Evolutionary conservation across 2,888 invertebrate species (phyloP).

Genomic region (Tetramorium bicarinatum): DNA sequence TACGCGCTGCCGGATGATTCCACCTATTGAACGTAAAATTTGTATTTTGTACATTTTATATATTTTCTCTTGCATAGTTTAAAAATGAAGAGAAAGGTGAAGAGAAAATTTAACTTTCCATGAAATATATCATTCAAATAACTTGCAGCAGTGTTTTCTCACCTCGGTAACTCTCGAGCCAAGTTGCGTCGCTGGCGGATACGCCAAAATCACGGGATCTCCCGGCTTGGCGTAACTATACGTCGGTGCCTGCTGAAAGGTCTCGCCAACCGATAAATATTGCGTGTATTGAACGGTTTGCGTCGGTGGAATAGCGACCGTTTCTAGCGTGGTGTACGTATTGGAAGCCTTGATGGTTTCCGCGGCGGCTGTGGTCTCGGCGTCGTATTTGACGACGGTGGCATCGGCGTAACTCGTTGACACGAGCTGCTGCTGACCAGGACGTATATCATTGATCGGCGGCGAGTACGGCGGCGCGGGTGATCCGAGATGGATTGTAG

Average conservation of each 20-base stretch:
- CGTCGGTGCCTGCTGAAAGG: slow-evolving; percentile 78
- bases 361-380: slow-evolving; percentile 81
- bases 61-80: neutral
- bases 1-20: slow-evolving; percentile 88
- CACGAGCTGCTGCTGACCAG: slow-evolving; percentile 81
- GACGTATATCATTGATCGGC: slow-evolving; percentile 82
- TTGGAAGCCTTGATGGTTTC: slow-evolving; percentile 81
- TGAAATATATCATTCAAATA: neutral
- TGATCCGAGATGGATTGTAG: slow-evolving; percentile 85
- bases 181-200: slow-evolving; percentile 78
- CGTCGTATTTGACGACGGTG: slow-evolving; percentile 83
- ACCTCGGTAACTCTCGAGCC: slow-evolving; percentile 80
- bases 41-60: neutral
- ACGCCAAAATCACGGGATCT: slow-evolving; percentile 79
- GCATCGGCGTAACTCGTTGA: slow-evolving; percentile 53
- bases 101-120: neutral
- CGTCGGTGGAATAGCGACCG: slow-evolving; percentile 88
- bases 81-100: neutral
- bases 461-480: slow-evolving; percentile 85
- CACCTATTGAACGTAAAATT: slow-evolving; percentile 70
- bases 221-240: slow-evolving; percentile 82
- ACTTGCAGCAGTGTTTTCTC: neutral
- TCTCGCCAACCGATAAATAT: slow-evolving; percentile 80
- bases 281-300: slow-evolving; percentile 83
- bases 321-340: slow-evolving; percentile 90